These are phyloP conservation scores for Lepidochrysops patricia DNA, from an alignment of 2,888 invertebrate species.

Conservation along the genomic window DNA sequence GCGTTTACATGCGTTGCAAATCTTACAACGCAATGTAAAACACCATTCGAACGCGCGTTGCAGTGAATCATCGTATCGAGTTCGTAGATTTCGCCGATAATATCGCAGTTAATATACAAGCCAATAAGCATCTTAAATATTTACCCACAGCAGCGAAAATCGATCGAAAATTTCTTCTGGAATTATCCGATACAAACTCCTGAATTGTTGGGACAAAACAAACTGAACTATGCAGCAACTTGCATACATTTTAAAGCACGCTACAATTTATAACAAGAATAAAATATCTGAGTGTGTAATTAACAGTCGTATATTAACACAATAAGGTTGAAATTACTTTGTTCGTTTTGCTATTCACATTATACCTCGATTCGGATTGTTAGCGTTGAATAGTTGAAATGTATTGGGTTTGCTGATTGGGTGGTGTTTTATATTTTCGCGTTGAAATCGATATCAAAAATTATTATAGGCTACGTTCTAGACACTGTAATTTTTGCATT, in stretches of 20 bases:
- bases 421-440: background rate
- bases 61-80: too few relatives aligned
- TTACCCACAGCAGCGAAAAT: background rate
- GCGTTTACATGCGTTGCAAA: too few relatives aligned
- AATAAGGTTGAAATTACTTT: slow-evolving; percentile 10
- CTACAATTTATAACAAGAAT: slow-evolving; percentile 19
- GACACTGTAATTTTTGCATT: too few relatives aligned
- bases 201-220: background rate
- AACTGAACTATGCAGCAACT: slow-evolving; percentile 18
- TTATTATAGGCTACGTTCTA: too few relatives aligned
- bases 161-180: background rate
- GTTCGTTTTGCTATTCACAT: slow-evolving; percentile 15
- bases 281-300: background rate
- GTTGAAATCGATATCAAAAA: background rate
- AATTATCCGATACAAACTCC: background rate
- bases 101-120: too few relatives aligned
- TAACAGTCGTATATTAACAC: background rate
- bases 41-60: too few relatives aligned
- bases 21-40: too few relatives aligned
- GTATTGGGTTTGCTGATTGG: slow-evolving; percentile 3
- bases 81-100: too few relatives aligned
- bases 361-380: slow-evolving; percentile 16
- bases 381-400: slow-evolving; percentile 15
- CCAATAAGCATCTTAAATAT: too few relatives aligned
- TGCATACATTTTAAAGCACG: slow-evolving; percentile 21